Evolutionary conservation across 2,113 vertebrate species (phyloP).

Genomic region (Coptodon rendalli): DNA sequence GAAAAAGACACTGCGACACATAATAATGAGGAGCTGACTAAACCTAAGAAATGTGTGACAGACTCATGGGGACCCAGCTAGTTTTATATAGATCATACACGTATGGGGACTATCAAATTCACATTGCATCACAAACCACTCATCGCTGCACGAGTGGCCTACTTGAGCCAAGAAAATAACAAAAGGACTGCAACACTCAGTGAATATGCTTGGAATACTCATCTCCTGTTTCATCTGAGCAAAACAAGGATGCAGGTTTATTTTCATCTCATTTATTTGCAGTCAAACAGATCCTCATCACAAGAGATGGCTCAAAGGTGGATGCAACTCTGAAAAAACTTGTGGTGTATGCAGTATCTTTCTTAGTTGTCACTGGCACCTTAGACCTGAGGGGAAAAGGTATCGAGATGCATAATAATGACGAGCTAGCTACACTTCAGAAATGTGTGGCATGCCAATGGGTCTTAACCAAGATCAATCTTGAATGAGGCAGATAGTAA

Average conservation of each 20-base stretch:
- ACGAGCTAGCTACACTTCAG: fast-evolving
- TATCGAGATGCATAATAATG: neutral
- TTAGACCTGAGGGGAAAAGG: neutral
- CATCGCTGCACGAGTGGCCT: neutral
- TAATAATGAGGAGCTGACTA: neutral
- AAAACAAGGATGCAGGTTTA: neutral
- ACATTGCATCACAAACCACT: neutral
- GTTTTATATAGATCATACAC: neutral
- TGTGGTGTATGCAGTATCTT: neutral
- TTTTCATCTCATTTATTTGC: neutral
- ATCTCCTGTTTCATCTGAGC: neutral
- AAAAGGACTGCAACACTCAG: neutral
- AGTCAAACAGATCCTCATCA: neutral
- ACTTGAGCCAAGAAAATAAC: neutral
- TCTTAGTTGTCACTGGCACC: neutral
- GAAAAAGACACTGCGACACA: neutral
- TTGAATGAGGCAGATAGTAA: neutral
- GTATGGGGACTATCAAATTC: neutral
- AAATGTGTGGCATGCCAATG: neutral
- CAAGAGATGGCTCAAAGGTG: neutral
- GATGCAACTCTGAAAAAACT: neutral
- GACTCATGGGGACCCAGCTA: neutral
- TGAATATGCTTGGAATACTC: neutral
- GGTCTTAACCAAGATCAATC: neutral
- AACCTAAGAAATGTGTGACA: neutral